These are phyloP conservation scores for Drosophila falleni DNA, from an alignment of 2,888 invertebrate species.

Conservation along the genomic window DNA sequence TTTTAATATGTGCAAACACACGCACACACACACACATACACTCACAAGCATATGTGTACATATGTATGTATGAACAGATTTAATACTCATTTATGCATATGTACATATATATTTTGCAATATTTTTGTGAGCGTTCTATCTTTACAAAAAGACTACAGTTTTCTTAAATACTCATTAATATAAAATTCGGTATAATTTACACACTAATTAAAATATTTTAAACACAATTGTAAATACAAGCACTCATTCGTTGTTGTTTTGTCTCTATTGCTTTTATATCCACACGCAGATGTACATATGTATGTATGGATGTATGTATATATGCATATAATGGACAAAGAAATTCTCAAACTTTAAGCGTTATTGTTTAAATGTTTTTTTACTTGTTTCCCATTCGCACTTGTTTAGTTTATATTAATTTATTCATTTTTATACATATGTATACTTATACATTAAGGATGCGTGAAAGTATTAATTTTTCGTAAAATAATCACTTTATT, in stretches of 20 bases:
- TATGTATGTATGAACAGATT: background rate
- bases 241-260: constrained; percentile 14
- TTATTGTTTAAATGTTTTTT: background rate
- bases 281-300: background rate
- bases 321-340: constrained; percentile 1
- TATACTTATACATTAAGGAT: constrained; percentile 6
- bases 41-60: background rate
- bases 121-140: background rate
- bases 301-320: constrained; percentile 1
- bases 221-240: constrained; percentile 15
- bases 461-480: constrained; percentile 9
- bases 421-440: background rate
- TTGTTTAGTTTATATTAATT: constrained; percentile 1
- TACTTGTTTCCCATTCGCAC: background rate
- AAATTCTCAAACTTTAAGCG: background rate
- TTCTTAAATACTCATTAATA: background rate
- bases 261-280: background rate
- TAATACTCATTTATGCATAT: background rate
- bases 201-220: background rate
- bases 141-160: background rate
- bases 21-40: background rate
- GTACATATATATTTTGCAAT: background rate
- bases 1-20: background rate
- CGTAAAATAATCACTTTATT: constrained; percentile 27
- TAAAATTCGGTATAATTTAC: background rate